Evolutionary conservation across 2,888 invertebrate genomes (phyloP).

Genomic region (Sesia apiformis): DNA sequence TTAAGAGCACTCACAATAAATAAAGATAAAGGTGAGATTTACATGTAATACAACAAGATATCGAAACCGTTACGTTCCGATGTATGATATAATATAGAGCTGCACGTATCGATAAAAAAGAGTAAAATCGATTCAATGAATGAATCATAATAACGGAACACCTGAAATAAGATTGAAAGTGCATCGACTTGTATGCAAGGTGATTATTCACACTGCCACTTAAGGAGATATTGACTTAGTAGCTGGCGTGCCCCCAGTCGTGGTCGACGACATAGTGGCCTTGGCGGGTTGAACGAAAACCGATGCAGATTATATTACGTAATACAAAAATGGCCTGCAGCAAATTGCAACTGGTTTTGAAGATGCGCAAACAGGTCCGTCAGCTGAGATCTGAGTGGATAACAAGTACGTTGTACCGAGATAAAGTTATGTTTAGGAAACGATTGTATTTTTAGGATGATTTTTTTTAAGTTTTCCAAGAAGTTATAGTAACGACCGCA

Average conservation of each 20-base stretch:
- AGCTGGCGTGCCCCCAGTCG: constrained; percentile 39
- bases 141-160: constrained; percentile 38
- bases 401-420: constrained; percentile 10
- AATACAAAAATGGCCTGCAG: constrained; percentile 46
- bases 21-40: constrained; percentile 60
- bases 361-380: constrained; percentile 30
- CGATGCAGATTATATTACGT: constrained; percentile 47
- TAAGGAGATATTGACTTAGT: constrained; percentile 51
- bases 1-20: constrained; percentile 61
- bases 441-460: constrained; percentile 12
- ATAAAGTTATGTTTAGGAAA: constrained; percentile 21
- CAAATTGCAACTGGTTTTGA: constrained; percentile 54
- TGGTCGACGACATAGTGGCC: constrained; percentile 44
- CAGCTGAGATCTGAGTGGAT: constrained; percentile 37
- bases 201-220: constrained; percentile 58
- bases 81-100: constrained; percentile 9
- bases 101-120: background rate
- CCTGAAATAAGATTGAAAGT: constrained; percentile 57
- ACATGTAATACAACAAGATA: constrained; percentile 50
- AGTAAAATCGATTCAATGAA: constrained; percentile 21
- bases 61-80: constrained; percentile 43
- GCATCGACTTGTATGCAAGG: constrained; percentile 46
- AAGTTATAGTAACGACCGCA: constrained; percentile 7
- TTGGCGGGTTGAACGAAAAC: constrained; percentile 37
- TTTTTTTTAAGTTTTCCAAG: constrained; percentile 8